Base-by-base conservation (phyloP, 37 sponge, comb jelly and placozoan species). In the Beroe forskalii region DNA sequence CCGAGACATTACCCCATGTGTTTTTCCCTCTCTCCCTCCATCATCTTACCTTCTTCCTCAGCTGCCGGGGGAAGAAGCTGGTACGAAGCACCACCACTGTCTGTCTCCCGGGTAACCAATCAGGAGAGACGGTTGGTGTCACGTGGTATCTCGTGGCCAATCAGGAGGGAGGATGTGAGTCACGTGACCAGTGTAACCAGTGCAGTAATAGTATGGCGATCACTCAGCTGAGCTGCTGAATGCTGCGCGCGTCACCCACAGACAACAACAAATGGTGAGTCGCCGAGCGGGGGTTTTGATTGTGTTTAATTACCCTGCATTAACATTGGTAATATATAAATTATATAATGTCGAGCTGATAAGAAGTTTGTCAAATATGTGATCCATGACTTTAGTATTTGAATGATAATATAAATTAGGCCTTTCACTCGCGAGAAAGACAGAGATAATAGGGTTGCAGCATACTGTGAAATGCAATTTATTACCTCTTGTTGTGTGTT, bases 291-390 rank as follows among this genome's bases (percentile, higher is more conserved):
- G 72, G 39, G 72, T 32, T 69, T 69, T 69, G 72, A 69, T 69
- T 69, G 72, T 32, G 32, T 69, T 69, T 36, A 69, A 69, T 69
- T 32, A 69, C 72, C 66, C n/a, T 48, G 55, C 55, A 48, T 48
- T 48, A 48, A 48, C 55, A 48, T 17, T 48, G 12, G 12, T 48
- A 48, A 17, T 32, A 69, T 69, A 14, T 14, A 69, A 6, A 69
- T 69, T 69, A 36, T 17, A n/a, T n/a, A n/a, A n/a, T n/a, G n/a
- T n/a, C n/a, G n/a, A 32, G 39, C 72, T 69, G 72, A 69, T 69
- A 69, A 69, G 72, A 36, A 69, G 12, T 69, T 32, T 69, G 72
- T 69, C 72, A 69, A 69, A 69, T 69, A 69, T 69, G 72, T 69
- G 72, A 69, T 36, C 66, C 66, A 19, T 24, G 25, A 28, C 25